Percentiles rank a stretch among this genome's conserved stretches.
These are phyloP conservation scores for Uloborus plumipes DNA, from an alignment of 2,888 invertebrate genomes.

Conservation along the genomic window DNA sequence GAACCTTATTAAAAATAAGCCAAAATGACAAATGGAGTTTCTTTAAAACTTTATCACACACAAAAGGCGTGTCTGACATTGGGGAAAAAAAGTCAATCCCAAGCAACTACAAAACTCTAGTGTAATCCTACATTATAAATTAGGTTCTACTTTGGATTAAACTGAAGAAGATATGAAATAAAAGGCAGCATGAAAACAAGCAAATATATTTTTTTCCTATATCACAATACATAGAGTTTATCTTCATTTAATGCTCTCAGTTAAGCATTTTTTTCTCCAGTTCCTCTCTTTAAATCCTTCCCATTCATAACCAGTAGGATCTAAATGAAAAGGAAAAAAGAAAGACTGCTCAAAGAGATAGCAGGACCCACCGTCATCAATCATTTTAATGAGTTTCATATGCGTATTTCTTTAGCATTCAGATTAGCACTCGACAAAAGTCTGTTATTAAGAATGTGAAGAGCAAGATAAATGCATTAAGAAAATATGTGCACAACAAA, in stretches of 20 bases:
- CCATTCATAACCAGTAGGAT: constrained; percentile 33
- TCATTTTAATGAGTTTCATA: constrained; percentile 57
- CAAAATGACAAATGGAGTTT: too few species aligned
- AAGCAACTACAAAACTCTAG: too few species aligned
- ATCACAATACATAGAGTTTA: constrained; percentile 31
- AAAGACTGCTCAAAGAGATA: constrained; percentile 14
- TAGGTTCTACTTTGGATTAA: too few species aligned
- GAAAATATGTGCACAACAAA: too few species aligned
- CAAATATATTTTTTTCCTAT: constrained; percentile 29
- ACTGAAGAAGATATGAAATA: constrained; percentile 6
- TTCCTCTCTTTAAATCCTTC: constrained; percentile 26
- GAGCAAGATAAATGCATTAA: too few species aligned
- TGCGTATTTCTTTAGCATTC: constrained; percentile 38
- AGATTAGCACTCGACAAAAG: constrained; percentile 11
- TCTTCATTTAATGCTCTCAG: constrained; percentile 41
- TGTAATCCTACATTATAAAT: too few species aligned
- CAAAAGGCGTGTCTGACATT: too few species aligned
- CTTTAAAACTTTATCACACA: too few species aligned
- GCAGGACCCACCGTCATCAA: constrained; percentile 22
- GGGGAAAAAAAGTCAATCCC: too few species aligned
- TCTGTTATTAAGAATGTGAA: too few species aligned
- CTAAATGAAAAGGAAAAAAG: too few species aligned
- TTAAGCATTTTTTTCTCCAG: neutral
- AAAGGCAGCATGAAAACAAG: neutral
- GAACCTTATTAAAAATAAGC: too few species aligned